Conservation (phyloP, 2,888 invertebrate genomes). For the Epicampocera succincta region DNA sequence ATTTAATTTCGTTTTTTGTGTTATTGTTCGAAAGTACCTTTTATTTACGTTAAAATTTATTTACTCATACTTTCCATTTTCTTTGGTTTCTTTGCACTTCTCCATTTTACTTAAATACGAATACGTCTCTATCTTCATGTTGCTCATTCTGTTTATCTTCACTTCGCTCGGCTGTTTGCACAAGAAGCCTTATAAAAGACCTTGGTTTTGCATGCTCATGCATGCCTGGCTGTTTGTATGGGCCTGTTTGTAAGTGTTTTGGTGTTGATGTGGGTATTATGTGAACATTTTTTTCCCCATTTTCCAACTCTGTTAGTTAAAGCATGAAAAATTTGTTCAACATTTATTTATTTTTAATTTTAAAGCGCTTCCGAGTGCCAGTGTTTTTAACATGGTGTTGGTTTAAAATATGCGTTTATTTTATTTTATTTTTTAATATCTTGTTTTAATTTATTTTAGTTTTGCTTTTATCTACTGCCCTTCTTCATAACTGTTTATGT, state of each 20-base stretch:
- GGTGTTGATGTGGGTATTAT: constrained; percentile 6
- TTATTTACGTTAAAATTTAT: constrained; percentile 19
- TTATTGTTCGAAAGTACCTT: not conserved
- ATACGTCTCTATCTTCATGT: constrained; percentile 15
- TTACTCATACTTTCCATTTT: not conserved
- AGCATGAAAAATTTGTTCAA: constrained; percentile 67
- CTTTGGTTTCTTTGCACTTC: not conserved
- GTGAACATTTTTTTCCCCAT: not conserved
- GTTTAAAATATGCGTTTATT: constrained; percentile 49
- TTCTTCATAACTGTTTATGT: not conserved
- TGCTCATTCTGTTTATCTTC: constrained; percentile 21
- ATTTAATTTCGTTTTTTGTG: not conserved
- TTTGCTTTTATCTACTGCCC: constrained; percentile 13
- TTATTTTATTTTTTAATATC: not conserved
- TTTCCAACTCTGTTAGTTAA: constrained; percentile 66
- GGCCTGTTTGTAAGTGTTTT: constrained; percentile 1
- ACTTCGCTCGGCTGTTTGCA: not conserved
- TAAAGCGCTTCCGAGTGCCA: constrained; percentile 32
- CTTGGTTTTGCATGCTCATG: constrained; percentile 13
- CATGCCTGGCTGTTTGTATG: constrained; percentile 26
- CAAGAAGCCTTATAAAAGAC: not conserved
- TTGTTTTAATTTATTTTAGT: constrained; percentile 17
- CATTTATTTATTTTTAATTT: constrained; percentile 61
- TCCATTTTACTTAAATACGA: constrained; percentile 44
- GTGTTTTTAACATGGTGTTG: constrained; percentile 51